phyloP scores from a whole-genome alignment of 2,888 invertebrate species.

The Sthenelais limicola region DNA sequence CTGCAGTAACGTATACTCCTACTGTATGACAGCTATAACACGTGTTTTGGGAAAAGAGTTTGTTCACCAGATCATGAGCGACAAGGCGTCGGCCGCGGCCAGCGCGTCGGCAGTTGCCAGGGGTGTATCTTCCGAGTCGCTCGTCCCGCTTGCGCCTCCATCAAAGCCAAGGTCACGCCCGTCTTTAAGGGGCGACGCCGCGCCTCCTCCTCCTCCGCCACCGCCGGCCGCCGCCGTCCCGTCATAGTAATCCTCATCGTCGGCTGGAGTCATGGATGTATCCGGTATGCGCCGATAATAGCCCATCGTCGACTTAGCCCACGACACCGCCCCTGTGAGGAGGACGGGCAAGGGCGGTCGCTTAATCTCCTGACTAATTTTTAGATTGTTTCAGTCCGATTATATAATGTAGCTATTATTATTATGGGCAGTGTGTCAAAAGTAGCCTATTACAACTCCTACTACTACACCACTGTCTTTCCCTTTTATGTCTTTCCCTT shows the following conservation, averaged over 20 bases:
- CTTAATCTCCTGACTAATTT: conserved; percentile 15
- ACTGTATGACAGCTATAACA: conserved; percentile 9
- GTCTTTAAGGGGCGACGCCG: conserved; percentile 25
- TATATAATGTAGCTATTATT: neutral
- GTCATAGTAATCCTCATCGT: conserved; percentile 23
- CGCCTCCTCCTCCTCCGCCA: conserved; percentile 20
- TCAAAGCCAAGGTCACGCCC: conserved; percentile 28
- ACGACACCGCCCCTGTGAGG: conserved; percentile 23
- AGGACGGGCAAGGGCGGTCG: conserved; percentile 18
- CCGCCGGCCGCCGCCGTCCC: conserved; percentile 20
- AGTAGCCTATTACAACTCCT: too few species aligned
- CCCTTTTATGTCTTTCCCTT: too few species aligned
- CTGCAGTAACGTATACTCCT: too few species aligned
- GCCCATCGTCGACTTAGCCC: conserved; percentile 36
- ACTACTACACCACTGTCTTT: too few species aligned
- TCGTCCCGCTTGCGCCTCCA: conserved; percentile 34
- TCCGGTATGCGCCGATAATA: conserved; percentile 35
- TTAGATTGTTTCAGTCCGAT: neutral
- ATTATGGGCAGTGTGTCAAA: too few species aligned
- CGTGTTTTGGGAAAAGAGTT: too few species aligned
- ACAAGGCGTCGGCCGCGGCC: conserved; percentile 28
- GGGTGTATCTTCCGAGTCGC: conserved; percentile 32
- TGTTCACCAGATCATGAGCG: conserved; percentile 31
- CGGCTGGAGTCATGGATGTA: conserved; percentile 6
- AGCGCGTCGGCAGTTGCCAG: conserved; percentile 32